These are phyloP conservation scores for Zootoca vivipara DNA, from an alignment of 2,113 vertebrate species.

Conservation along the genomic window DNA sequence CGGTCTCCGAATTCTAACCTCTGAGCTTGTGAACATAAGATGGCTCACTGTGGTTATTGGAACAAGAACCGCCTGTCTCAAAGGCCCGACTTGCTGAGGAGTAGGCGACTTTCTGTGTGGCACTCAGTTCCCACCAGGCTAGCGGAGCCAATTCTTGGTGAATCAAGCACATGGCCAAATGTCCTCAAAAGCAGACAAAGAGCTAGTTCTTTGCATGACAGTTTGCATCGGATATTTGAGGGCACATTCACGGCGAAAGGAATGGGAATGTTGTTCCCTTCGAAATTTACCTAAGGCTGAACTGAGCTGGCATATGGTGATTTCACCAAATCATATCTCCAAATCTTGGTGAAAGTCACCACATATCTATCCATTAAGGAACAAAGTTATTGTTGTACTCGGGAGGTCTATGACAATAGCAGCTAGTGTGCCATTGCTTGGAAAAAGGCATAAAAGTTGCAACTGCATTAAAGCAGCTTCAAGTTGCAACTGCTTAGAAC, in stretches of 20 bases:
- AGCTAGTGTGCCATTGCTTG: no score
- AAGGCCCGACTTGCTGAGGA: constrained; percentile 20
- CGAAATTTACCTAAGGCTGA: background rate
- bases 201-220: background rate
- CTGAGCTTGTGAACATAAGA: constrained; percentile 56
- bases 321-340: background rate
- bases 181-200: constrained; percentile 38
- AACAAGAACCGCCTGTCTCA: constrained; percentile 61
- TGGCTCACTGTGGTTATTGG: constrained; percentile 59
- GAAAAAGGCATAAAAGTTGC: no score
- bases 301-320: background rate
- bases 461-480: no score
- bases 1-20: constrained; percentile 50
- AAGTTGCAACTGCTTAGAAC: no score
- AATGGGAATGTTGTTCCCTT: background rate
- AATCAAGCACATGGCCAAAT: constrained; percentile 46
- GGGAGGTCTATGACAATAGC: no score
- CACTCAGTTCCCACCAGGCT: constrained; percentile 41
- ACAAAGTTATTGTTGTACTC: background rate
- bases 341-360: background rate
- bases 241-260: background rate
- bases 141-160: constrained; percentile 32
- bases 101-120: constrained; percentile 51
- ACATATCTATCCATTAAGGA: background rate
- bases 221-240: background rate